Evolutionary conservation across 2,888 invertebrate genomes (phyloP), one percentile per base, ranked within the genome.

Genomic region (Pyrrhia umbra): DNA sequence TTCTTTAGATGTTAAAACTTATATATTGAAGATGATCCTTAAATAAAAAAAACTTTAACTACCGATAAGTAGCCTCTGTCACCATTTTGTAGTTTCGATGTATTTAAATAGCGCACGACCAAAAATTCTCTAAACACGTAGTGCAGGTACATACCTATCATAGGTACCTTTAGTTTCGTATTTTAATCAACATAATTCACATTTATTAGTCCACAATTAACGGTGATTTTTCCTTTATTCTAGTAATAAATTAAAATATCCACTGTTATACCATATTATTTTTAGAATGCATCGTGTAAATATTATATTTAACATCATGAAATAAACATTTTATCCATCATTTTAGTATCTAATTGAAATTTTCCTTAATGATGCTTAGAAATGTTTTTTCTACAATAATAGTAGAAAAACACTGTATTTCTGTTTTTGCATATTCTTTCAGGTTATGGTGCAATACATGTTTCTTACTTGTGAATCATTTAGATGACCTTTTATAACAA

Each of bases 181-280:
- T 54, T 20, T 30, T 30, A 46, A 25, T 42, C 23, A 51, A 51
- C 8, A 25, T 51, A 52, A 6, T 20, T 45, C 49, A 46, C 54
- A 42, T 52, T 34, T 21, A 47, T 50, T 55, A 58, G 15, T 42
- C 34, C 16, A n/a, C 56, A 37, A 64, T 18, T 15, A 45, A 51
- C 27, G 25, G 43, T 79, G 78, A 79, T 73, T 80, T 79, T 78
- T 68, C 20, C 42, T 80, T 80, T 77, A 74, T 74, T 80, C 61
- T 3, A 63, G 74, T 43, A 78, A 80, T 79, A 78, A 78, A 79
- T 51, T 13, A 70, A 78, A 77, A 8, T 76, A 78, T 80, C n/a
- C 73, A 77, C 63, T 63, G 34, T 61, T 49, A 13, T 30, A 16
- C 13, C 27, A 45, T 49, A 0, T 46, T 6, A 23, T 18, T 39